Percentiles rank a stretch among this genome's conserved stretches.
Conservation (phyloP, 2,888 invertebrate species). For the Crematogaster levior region DNA sequence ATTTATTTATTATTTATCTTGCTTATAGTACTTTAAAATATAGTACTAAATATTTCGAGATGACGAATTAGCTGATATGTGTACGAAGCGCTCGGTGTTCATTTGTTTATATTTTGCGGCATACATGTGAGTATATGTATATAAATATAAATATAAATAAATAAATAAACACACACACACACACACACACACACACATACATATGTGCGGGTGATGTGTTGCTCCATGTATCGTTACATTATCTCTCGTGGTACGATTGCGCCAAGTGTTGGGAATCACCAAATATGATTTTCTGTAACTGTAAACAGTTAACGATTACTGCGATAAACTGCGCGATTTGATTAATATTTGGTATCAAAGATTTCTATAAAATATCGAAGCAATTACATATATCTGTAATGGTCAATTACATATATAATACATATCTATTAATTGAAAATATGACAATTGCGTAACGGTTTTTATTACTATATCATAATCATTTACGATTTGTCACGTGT, state of each 20-base stretch:
- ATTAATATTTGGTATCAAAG: neutral
- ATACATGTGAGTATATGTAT: neutral
- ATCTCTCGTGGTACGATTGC: neutral
- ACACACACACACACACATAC: too few relatives aligned
- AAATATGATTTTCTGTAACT: neutral
- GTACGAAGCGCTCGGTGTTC: neutral
- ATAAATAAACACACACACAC: too few relatives aligned
- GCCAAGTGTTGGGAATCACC: neutral
- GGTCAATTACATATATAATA: neutral
- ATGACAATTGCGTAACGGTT: neutral
- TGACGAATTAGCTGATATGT: neutral
- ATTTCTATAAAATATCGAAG: neutral
- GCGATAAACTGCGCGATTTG: neutral
- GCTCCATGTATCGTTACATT: neutral
- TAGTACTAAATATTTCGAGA: neutral
- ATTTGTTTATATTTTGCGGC: constrained; percentile 6
- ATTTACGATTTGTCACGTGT: neutral
- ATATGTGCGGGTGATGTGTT: neutral
- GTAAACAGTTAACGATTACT: neutral
- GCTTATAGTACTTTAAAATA: neutral
- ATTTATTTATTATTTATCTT: too few relatives aligned
- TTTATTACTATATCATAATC: neutral
- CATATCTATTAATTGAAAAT: neutral
- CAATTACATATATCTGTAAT: too few relatives aligned
- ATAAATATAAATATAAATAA: too few relatives aligned